Percentiles rank a stretch among this genome's conserved stretches.
These are phyloP conservation scores for Tilapia sparmanii DNA, from an alignment of 2,113 vertebrate genomes.

Conservation along the genomic window DNA sequence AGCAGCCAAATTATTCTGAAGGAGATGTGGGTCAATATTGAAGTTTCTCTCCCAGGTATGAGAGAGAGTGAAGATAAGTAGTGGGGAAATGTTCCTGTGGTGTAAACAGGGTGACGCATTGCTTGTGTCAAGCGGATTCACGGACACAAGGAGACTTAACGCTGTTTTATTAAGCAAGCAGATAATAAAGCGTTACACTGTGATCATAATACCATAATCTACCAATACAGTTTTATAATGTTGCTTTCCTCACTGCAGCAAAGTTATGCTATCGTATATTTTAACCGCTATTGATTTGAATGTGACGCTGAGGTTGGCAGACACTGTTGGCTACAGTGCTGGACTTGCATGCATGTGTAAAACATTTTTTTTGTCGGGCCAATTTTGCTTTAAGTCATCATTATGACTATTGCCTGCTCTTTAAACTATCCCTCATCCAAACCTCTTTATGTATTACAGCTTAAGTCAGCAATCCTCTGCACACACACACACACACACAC, in stretches of 20 bases:
- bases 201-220: slow-evolving; percentile 34
- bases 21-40: slow-evolving; percentile 69
- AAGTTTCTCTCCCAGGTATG: slow-evolving; percentile 53
- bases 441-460: slow-evolving; percentile 57
- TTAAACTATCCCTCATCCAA: slow-evolving; percentile 57
- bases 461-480: slow-evolving; percentile 54
- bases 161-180: neutral
- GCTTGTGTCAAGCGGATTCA: neutral
- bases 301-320: slow-evolving; percentile 13
- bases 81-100: neutral
- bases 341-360: neutral
- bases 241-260: neutral
- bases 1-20: slow-evolving; percentile 67
- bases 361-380: slow-evolving; percentile 16
- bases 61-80: neutral
- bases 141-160: neutral
- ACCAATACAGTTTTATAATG: slow-evolving; percentile 6
- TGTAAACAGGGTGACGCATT: slow-evolving; percentile 12
- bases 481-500: neutral
- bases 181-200: slow-evolving; percentile 1
- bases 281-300: slow-evolving; percentile 1
- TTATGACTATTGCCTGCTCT: slow-evolving; percentile 58
- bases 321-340: neutral
- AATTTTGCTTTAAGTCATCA: slow-evolving; percentile 52
- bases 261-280: slow-evolving; percentile 20